Evolutionary conservation across 1,140 invertebrate species (phyloP).

Genomic region (Prorops nasuta): DNA sequence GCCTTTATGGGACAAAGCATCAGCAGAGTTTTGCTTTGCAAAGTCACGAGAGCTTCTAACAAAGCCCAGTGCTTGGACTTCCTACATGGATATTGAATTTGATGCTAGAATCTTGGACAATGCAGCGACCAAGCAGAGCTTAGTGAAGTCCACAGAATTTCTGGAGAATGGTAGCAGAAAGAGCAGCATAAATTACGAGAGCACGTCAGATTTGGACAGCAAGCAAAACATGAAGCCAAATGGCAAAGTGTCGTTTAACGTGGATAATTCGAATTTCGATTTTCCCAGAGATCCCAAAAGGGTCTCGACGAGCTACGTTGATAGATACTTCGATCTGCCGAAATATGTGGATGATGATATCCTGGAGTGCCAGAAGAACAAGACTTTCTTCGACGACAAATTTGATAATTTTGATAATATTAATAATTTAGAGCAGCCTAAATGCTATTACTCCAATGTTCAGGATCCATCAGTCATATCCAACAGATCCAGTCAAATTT

Average conservation of each 20-base stretch:
- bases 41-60: slow-evolving; percentile 68
- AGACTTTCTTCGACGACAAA: slow-evolving; percentile 33
- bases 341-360: slow-evolving; percentile 47
- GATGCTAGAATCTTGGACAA: slow-evolving; percentile 43
- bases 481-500: slow-evolving; percentile 7
- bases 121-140: slow-evolving; percentile 35
- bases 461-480: slow-evolving; percentile 24
- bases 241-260: slow-evolving; percentile 33
- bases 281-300: slow-evolving; percentile 36
- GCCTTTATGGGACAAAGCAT: slow-evolving; percentile 71
- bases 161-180: slow-evolving; percentile 45
- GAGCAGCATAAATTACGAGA: slow-evolving; percentile 15
- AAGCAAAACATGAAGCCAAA: slow-evolving; percentile 32
- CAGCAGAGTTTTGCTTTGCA: slow-evolving; percentile 72
- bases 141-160: slow-evolving; percentile 49
- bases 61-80: slow-evolving; percentile 56
- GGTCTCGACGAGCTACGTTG: slow-evolving; percentile 50
- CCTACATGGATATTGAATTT: slow-evolving; percentile 49
- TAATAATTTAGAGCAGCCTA: slow-evolving; percentile 43
- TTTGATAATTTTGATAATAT: slow-evolving; percentile 39
- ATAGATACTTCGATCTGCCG: slow-evolving; percentile 50
- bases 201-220: neutral
- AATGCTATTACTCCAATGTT: slow-evolving; percentile 39
- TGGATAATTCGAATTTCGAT: slow-evolving; percentile 31
- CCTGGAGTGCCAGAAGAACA: slow-evolving; percentile 22